These are phyloP conservation scores for Dryomyza anilis DNA, from an alignment of 2,888 invertebrate genomes.

Conservation along the genomic window DNA sequence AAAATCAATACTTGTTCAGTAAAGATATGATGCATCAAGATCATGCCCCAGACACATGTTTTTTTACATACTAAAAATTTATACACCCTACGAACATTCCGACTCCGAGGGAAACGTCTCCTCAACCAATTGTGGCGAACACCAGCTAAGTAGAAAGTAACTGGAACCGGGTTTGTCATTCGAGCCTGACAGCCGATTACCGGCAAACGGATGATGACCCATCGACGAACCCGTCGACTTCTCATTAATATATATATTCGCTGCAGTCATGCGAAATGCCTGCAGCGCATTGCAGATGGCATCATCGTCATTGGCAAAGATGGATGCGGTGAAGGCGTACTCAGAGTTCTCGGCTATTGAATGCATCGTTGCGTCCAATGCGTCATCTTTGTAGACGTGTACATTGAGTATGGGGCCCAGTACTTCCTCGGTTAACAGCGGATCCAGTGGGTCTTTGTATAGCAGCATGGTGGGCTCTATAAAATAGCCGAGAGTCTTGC, in stretches of 20 bases:
- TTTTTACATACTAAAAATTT: too few relatives aligned
- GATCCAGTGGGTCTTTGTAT: constrained; percentile 31
- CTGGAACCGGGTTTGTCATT: constrained; percentile 98
- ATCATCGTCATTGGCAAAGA: constrained; percentile 55
- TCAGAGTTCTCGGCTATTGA: constrained; percentile 19
- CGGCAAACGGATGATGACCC: constrained; percentile 96
- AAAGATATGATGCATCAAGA: too few relatives aligned
- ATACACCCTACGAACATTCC: too few relatives aligned
- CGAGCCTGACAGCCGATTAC: constrained; percentile 91
- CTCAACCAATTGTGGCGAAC: constrained; percentile 88
- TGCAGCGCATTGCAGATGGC: constrained; percentile 77
- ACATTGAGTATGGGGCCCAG: constrained; percentile 34
- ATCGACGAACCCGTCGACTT: constrained; percentile 97
- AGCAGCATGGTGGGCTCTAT: constrained; percentile 33
- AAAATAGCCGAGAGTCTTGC: constrained; percentile 33
- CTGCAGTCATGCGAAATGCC: constrained; percentile 82
- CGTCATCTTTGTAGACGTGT: constrained; percentile 32
- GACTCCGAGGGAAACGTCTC: constrained; percentile 59
- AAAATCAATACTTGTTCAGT: not conserved
- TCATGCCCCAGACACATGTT: not conserved
- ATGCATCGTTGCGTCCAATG: constrained; percentile 27
- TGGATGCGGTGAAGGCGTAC: constrained; percentile 31
- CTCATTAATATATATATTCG: constrained; percentile 96
- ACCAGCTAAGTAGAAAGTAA: constrained; percentile 85
- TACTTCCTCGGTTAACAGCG: constrained; percentile 32